Base-by-base conservation (phyloP, 2,888 invertebrate species). In the Acanthosepion lycidas region DNA sequence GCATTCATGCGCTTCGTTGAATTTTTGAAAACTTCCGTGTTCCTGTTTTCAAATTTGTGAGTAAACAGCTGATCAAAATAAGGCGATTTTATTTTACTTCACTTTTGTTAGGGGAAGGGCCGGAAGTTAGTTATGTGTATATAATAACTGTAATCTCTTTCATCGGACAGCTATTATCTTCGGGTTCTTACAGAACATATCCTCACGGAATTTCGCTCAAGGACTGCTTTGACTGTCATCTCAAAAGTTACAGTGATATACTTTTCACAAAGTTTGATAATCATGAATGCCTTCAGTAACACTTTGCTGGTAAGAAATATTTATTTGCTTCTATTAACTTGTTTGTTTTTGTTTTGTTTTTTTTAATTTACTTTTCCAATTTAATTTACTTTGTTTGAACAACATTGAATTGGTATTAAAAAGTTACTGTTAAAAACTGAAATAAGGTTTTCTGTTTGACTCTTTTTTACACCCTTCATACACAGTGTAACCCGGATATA, bases 261-360 rank as follows among this genome's bases (percentile, higher is more conserved):
- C 12, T 9, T n/a, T 78, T 78, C 12, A n/a, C 12, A 33, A 33
- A 33, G 33, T 33, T n/a, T n/a, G 78, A 15, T n/a, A n/a, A 78
- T n/a, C n/a, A 78, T 78, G 78, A 78, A 78, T n/a, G 78, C n/a
- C n/a, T 78, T n/a, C 78, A n/a, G n/a, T 78, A n/a, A 78, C 78
- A 78, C 12, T 1, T 78, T 78, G n/a, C 4, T n/a, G 78, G 78
- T 78, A 78, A n/a, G 78, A 78, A 59, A 59, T 23, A 59, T 59
- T 59, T 20, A 20, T 59, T 20, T 55, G 18, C 18, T 18, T 18
- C 18, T 18, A 55, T 55, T 55, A 18, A 55, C 15, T 55, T 59
- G 33, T 20, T 3, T 23, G 20, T 23, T 59, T 23, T 59, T 59
- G 20, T 23, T 59, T 23, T 59, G 23, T 33, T 0, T 33, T 33